Evolutionary conservation across 2,113 vertebrate genomes (phyloP), one percentile per base, ranked within the genome.

Genomic region (Gambusia affinis): DNA sequence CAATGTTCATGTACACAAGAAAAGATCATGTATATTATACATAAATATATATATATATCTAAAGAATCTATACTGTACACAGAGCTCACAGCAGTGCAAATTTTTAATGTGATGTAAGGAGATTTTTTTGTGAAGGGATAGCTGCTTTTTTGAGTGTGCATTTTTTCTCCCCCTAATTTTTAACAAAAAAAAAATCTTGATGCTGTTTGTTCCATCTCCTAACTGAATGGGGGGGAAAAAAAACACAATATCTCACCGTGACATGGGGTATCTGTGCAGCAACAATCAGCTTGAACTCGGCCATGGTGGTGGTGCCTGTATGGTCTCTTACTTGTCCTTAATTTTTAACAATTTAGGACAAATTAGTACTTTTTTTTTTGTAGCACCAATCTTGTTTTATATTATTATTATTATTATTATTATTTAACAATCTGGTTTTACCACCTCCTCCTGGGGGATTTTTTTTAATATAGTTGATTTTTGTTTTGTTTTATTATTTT

Each of bases 21-120:
- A 91, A 93, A 90, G 88, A 89, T 82, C 84, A 84, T 91, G 91
- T 93, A 93, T 94, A 90, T 93, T 92, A 92, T 92, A 93, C 85
- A 91, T 83, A 86, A 83, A 88, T 57, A 24, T 17, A 57, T 57
- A 57, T 88, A 88, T 88, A 88, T 92, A 70, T 92, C 72, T 92
- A 92, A 82, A 92, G 87, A 90, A 89, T 91, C 90, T 92, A 91
- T 90, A 83, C 85, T 88, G 87, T 90, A 89, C 89, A 90, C 85
- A 91, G 74, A 87, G 83, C 87, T 90, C 82, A 85, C 85, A 71
- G 86, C 85, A 91, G 91, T 88, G 81, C 89, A 92, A 82, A 90
- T 92, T 93, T 92, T 81, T 89, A 87, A 88, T 90, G 88, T 92
- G 87, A 90, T 91, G 88, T 92, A 86, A 92, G 91, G 91, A 93